Conservation (phyloP, 2,797 vertebrate genomes). For the Pangasius mekongensis region DNA sequence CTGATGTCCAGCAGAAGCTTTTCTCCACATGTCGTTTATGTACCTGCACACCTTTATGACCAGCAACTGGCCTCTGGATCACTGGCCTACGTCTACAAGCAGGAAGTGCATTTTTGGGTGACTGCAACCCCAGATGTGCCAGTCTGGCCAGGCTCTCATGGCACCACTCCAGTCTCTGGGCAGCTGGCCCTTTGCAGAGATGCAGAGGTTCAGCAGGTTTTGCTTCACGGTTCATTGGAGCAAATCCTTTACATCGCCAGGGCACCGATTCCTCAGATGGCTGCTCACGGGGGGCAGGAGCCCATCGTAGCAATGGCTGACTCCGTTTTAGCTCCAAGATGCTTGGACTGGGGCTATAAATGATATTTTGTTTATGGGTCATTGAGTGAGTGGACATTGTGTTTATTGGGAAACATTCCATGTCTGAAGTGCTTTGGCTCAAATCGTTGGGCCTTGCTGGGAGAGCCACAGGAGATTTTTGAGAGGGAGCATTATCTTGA, state of each 20-base stretch:
- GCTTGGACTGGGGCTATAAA: slow-evolving; percentile 28
- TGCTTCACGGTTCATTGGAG: slow-evolving; percentile 28
- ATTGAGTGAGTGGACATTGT: neutral
- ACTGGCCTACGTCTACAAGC: slow-evolving; percentile 23
- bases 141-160: neutral
- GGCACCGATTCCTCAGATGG: slow-evolving; percentile 17
- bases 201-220: slow-evolving; percentile 2
- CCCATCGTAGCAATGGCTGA: slow-evolving; percentile 37
- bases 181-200: slow-evolving; percentile 32
- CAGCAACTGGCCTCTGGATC: slow-evolving; percentile 15
- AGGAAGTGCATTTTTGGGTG: slow-evolving; percentile 9
- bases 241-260: slow-evolving; percentile 38
- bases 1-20: slow-evolving; percentile 1
- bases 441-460: slow-evolving; percentile 4
- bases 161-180: slow-evolving; percentile 33
- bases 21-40: slow-evolving; percentile 19
- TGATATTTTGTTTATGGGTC: slow-evolving; percentile 41
- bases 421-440: slow-evolving; percentile 34
- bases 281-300: slow-evolving; percentile 27
- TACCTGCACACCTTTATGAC: slow-evolving; percentile 16
- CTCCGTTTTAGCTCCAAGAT: slow-evolving; percentile 27
- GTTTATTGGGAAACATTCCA: slow-evolving; percentile 28
- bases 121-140: slow-evolving; percentile 3
- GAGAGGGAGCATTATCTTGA: slow-evolving; percentile 22
- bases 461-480: slow-evolving; percentile 19